These are phyloP conservation scores for Idaea dimidiata DNA, from an alignment of 2,888 invertebrate genomes.

Conservation along the genomic window DNA sequence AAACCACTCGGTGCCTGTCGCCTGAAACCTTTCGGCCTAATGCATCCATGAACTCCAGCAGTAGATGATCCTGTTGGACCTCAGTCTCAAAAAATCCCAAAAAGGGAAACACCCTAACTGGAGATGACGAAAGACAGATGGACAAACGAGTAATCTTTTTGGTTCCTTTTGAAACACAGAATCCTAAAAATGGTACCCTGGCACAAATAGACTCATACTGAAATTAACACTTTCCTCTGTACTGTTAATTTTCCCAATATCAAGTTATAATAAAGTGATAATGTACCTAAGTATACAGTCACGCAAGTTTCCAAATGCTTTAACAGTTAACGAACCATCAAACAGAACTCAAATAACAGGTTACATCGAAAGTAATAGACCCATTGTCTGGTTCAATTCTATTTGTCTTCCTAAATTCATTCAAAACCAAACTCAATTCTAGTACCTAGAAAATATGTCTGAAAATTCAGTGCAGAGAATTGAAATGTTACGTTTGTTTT, in stretches of 20 bases:
- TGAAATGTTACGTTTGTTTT: conserved; percentile 19
- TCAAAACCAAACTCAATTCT: neutral
- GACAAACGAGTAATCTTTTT: no score
- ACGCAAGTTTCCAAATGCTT: conserved; percentile 38
- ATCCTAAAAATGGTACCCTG: no score
- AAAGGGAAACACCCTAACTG: no score
- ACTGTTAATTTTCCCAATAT: neutral
- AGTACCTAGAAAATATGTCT: conserved; percentile 2
- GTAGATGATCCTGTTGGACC: no score
- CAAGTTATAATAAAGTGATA: neutral
- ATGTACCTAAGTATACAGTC: neutral
- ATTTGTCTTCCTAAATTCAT: neutral
- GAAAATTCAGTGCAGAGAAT: conserved; percentile 2
- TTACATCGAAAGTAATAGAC: conserved; percentile 67
- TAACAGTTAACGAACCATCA: conserved; percentile 63
- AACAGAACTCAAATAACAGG: conserved; percentile 62
- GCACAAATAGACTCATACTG: neutral
- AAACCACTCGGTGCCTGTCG: no score
- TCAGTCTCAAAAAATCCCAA: no score
- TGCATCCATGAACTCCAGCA: no score
- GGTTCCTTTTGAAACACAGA: no score
- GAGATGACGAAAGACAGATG: no score
- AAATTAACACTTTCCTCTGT: neutral
- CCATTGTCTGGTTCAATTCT: conserved; percentile 41
- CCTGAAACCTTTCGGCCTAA: no score